phyloP scores from a whole-genome alignment of 2,797 vertebrate genomes.

The Momotus momota region DNA sequence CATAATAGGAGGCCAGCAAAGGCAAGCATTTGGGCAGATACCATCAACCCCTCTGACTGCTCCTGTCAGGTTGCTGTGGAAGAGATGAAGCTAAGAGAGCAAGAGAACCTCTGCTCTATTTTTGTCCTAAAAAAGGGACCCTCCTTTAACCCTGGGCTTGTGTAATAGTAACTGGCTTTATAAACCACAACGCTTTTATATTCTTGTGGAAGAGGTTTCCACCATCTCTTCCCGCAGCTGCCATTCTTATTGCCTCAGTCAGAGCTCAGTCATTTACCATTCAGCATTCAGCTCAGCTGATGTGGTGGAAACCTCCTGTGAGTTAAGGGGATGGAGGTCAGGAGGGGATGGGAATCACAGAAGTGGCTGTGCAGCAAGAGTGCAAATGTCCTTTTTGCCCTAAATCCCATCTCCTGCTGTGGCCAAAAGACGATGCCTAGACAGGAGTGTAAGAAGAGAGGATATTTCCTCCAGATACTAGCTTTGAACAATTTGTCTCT shows the following conservation, averaged over 20 bases:
- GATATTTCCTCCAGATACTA: background rate
- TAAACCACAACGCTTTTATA: background rate
- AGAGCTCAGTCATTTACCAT: background rate
- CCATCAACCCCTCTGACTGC: background rate
- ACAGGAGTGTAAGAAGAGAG: background rate
- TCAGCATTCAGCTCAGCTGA: background rate
- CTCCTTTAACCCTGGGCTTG: background rate
- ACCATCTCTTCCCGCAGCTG: background rate
- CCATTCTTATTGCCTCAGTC: background rate
- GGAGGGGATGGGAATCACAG: background rate
- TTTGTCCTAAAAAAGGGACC: background rate
- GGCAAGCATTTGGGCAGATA: background rate
- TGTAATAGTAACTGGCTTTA: background rate
- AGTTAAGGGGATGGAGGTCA: background rate
- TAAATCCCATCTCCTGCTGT: background rate
- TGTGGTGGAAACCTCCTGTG: background rate
- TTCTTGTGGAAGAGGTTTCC: background rate
- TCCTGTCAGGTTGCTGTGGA: background rate
- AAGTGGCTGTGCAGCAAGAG: background rate
- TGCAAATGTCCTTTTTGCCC: background rate
- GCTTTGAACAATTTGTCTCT: background rate
- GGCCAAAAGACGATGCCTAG: background rate
- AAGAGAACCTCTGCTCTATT: background rate
- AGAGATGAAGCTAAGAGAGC: background rate
- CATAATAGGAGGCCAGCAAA: background rate